Evolutionary conservation across 53 echinoderm and acorn worm species (phyloP), one percentile per base, ranked within the genome.

Genomic region (Crossaster papposus): DNA sequence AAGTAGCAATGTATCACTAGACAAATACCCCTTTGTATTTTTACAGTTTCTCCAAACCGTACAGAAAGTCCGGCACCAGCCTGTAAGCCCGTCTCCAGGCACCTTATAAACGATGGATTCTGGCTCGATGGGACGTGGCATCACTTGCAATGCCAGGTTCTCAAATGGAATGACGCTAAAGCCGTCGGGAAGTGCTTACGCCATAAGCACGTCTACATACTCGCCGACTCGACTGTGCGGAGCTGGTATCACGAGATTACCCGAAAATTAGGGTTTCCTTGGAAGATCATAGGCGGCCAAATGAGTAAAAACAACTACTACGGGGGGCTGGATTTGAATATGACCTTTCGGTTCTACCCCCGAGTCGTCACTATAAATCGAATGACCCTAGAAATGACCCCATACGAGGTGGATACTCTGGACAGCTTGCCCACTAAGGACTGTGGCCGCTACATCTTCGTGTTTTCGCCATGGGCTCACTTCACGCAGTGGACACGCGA

Each of bases 401-500:
- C 72, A 11, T 84, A 84, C 44, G 84, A 84, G 34, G 84, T 84
- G 0, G 84, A 84, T 37, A 7, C 71, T 7, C 17, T 84, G 30
- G 70, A 70, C 51, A 37, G 29, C 26, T n/a, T 81, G 28, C 28
- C 52, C 0, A 70, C 44, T 1, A 35, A 54, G 1, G 33, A 50
- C 18, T 79, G 85, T 30, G 33, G 24, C 31, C 68, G 68, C 14
- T 64, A 65, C 68, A 68, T 91, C 54, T 64, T 91, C 52, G 79
- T 79, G 20, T 58, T 91, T 2, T 85, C 80, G 24, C 87, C 79
- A 1, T 91, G 87, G 91, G 91, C 51, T 10, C 91, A 91, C 55
- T 91, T 91, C 31, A 64, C 79, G 14, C 86, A 86, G 58, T 91
- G 91, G 91, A 80, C 91, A 0, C 79, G 79, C 18, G 88, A 80